Evolutionary conservation across 2,888 invertebrate genomes (phyloP).

Genomic region (Polietes domitor): DNA sequence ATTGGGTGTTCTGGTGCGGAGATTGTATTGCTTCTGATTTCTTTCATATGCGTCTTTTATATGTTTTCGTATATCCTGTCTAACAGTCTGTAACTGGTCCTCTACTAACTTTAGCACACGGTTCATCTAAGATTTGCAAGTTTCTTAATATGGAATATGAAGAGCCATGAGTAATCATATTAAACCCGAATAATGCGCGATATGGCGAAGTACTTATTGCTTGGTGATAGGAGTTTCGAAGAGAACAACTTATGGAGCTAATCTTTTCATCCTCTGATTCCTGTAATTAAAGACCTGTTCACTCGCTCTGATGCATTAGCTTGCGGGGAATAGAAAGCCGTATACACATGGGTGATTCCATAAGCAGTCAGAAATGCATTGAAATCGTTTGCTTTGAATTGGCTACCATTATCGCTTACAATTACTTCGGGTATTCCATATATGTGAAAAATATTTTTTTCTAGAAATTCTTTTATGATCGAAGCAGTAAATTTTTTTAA

Average conservation of each 20-base stretch:
- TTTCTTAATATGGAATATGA: neutral
- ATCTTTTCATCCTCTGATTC: neutral
- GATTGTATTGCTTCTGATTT: too few species aligned
- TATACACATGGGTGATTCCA: neutral
- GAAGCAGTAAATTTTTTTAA: slow-evolving; percentile 47
- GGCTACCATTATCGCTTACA: slow-evolving; percentile 70
- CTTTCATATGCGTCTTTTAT: too few species aligned
- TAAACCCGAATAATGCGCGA: neutral
- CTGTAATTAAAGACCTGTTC: neutral
- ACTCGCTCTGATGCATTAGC: neutral
- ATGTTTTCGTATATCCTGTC: too few species aligned
- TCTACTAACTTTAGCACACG: too few species aligned
- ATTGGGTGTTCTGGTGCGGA: too few species aligned
- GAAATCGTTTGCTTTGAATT: too few species aligned
- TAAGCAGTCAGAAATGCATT: too few species aligned
- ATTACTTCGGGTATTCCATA: slow-evolving; percentile 69
- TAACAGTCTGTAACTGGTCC: too few species aligned
- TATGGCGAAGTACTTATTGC: neutral
- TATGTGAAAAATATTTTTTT: slow-evolving; percentile 59
- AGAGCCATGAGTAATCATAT: neutral
- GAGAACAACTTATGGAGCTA: neutral
- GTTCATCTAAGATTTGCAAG: too few species aligned
- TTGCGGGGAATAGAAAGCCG: too few species aligned
- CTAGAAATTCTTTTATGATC: slow-evolving; percentile 22
- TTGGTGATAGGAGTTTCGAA: neutral